These are phyloP conservation scores for Procavia capensis DNA, from an alignment of 2,113 vertebrate genomes.

Conservation along the genomic window DNA sequence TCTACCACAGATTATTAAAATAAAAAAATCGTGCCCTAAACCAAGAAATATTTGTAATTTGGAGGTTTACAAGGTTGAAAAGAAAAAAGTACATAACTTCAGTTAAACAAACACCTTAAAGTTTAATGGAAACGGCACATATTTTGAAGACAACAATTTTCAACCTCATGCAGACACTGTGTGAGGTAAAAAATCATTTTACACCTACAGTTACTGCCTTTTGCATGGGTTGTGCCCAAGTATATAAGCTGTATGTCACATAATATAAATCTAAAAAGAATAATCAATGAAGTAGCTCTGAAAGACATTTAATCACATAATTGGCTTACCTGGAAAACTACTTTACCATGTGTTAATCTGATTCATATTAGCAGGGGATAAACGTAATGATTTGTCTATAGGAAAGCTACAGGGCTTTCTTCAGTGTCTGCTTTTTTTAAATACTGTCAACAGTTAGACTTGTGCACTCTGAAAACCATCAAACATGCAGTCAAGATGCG, in stretches of 20 bases:
- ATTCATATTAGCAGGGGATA: not conserved
- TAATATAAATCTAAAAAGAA: not conserved
- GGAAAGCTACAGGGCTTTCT: conserved; percentile 10
- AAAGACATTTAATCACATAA: conserved; percentile 46
- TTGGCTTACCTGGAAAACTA: not conserved
- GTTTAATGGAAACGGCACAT: not conserved
- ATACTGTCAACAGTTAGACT: not conserved
- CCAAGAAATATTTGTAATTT: conserved; percentile 4
- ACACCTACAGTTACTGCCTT: not conserved
- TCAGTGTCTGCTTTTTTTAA: not conserved
- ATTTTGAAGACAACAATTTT: conserved; percentile 31
- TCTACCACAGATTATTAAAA: not conserved
- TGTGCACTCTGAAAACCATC: no score
- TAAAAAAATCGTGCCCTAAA: not conserved
- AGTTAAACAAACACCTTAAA: conserved; percentile 36
- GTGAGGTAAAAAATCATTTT: no score
- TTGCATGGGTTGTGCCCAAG: not conserved
- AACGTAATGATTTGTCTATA: not conserved
- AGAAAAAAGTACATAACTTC: not conserved
- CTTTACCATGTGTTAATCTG: not conserved
- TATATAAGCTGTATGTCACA: not conserved
- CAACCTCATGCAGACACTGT: not conserved
- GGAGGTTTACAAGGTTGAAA: not conserved
- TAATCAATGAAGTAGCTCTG: not conserved
- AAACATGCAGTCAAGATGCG: no score